phyloP scores from a whole-genome alignment of 2,888 invertebrate species.

The Cryptocephalus primarius region DNA sequence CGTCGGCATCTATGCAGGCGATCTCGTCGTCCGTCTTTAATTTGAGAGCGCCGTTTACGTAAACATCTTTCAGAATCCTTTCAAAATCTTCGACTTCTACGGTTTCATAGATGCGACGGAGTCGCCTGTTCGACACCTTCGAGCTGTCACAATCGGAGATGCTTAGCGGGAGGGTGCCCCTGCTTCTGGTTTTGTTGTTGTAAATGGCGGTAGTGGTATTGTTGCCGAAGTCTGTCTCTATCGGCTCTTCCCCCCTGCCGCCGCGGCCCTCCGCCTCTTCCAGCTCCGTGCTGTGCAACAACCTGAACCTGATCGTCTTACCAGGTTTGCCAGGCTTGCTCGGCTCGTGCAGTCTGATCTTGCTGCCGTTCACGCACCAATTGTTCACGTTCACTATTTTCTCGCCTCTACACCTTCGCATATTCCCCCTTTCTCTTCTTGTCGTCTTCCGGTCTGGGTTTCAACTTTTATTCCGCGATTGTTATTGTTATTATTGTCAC shows the following conservation, averaged over 20 bases:
- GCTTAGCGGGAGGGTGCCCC: background rate
- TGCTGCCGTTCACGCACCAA: background rate
- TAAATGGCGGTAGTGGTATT: too few relatives aligned
- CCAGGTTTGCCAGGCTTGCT: background rate
- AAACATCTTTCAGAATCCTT: conserved; percentile 43
- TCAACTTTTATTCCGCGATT: too few relatives aligned
- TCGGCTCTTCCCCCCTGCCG: too few relatives aligned
- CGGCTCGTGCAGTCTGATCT: background rate
- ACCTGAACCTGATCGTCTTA: background rate
- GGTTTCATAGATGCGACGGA: conserved; percentile 42
- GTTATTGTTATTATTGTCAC: too few relatives aligned
- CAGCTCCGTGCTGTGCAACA: too few relatives aligned
- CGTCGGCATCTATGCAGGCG: background rate
- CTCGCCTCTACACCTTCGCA: background rate
- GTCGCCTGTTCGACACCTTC: background rate
- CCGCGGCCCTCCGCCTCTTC: too few relatives aligned
- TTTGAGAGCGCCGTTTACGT: conserved; percentile 35
- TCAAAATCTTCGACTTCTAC: conserved; percentile 48
- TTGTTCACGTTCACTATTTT: background rate
- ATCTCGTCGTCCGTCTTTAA: conserved; percentile 37
- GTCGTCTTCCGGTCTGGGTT: too few relatives aligned
- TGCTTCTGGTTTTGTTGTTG: background rate
- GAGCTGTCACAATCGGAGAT: background rate
- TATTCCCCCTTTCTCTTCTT: background rate
- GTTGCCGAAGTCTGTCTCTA: too few relatives aligned